Evolutionary conservation across 2,888 invertebrate species (phyloP), one percentile per base, ranked within the genome.

Genomic region (Tetranychus piercei): DNA sequence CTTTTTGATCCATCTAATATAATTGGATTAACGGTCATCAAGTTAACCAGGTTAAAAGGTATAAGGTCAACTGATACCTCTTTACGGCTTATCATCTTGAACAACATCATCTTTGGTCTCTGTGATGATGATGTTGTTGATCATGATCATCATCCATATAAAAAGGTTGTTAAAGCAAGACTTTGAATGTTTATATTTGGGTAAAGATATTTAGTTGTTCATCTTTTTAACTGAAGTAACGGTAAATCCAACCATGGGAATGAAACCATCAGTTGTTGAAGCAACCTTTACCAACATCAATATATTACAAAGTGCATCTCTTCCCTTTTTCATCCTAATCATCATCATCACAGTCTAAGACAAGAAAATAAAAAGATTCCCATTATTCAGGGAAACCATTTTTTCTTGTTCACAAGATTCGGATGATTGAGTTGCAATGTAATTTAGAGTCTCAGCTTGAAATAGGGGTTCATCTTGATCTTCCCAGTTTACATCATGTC

Each of bases 21-120:
- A 55, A 55, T 55, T 55, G 55, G 55, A 55, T 55, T 55, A 55
- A 55, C 55, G 55, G 55, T 55, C 55, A 55, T 55, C 55, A 55
- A 55, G 55, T 55, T 55, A 55, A 55, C 55, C 55, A 55, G 55
- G 55, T 15, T 55, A 55, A 55, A 55, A 55, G 55, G 55, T 55
- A 55, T 55, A 55, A 55, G 55, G 55, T 55, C 55, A 55, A 55
- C 55, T 55, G 55, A 55, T 55, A 55, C 55, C 9, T 55, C 55
- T 15, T 55, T 7, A 55, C 55, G 11, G 15, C 15, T 55, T 15
- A 55, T 55, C 55, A 55, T 55, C 55, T 55, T 55, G 11, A 55
- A 15, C 55, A 15, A 15, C 55, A 55, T 55, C 55, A 55, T 55
- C 55, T 15, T 34, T 34, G 34, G 34, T 34, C 34, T 34, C 34